Evolutionary conservation across 1,140 invertebrate genomes (phyloP).

Genomic region (Phortica variegata): DNA sequence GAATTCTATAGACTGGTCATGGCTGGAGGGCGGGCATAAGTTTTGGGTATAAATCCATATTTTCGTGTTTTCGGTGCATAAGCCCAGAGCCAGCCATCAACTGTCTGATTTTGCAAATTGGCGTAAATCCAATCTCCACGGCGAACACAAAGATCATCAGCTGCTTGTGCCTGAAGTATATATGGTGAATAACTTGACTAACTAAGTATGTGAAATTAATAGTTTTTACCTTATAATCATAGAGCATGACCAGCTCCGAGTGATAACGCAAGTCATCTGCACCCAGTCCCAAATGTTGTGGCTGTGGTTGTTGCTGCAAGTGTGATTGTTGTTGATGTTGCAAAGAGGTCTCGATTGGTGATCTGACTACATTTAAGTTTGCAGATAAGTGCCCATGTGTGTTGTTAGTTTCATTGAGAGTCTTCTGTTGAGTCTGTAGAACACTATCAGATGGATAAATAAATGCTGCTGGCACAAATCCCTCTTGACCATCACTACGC

Average conservation of each 20-base stretch:
- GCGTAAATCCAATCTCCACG: slow-evolving; percentile 94
- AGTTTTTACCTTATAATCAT: slow-evolving; percentile 95
- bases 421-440: slow-evolving; percentile 62
- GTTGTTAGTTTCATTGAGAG: slow-evolving; percentile 8
- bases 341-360: slow-evolving; percentile 29
- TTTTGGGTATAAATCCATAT: slow-evolving; percentile 94
- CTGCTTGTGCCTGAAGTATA: slow-evolving; percentile 72
- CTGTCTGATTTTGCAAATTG: slow-evolving; percentile 87
- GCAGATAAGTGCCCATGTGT: slow-evolving; percentile 17
- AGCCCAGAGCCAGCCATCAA: slow-evolving; percentile 93
- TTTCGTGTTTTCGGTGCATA: slow-evolving; percentile 89
- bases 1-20: slow-evolving; percentile 86
- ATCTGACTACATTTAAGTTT: slow-evolving; percentile 26
- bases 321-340: slow-evolving; percentile 29
- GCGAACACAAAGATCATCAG: slow-evolving; percentile 85
- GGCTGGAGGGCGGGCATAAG: slow-evolving; percentile 88
- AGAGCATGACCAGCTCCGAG: slow-evolving; percentile 89
- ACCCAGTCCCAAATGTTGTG: slow-evolving; percentile 52
- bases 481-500: slow-evolving; percentile 87
- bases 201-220: slow-evolving; percentile 47
- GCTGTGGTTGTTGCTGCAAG: slow-evolving; percentile 24
- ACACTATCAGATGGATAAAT: slow-evolving; percentile 85
- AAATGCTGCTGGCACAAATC: slow-evolving; percentile 93
- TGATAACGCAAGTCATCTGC: slow-evolving; percentile 69
- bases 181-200: not conserved